Percentiles rank a stretch among this genome's conserved stretches.
These are phyloP conservation scores for Meteorus colon DNA, from an alignment of 2,888 invertebrate species.

Conservation along the genomic window DNA sequence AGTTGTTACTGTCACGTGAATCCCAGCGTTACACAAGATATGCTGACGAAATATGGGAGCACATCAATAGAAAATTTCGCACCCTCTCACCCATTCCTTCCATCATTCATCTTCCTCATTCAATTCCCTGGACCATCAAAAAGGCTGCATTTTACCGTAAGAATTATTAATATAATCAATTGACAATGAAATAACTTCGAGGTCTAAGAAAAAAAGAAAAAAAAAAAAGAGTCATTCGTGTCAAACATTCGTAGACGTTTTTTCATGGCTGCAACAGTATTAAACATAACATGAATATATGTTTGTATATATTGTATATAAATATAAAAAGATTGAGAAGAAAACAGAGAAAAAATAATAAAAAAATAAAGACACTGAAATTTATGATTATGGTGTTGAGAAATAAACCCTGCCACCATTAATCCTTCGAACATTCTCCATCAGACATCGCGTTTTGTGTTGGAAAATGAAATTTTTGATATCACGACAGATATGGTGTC, in stretches of 20 bases:
- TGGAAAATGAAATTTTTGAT: too few species aligned
- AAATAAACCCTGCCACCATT: too few species aligned
- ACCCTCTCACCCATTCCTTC: conserved; percentile 8
- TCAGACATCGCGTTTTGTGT: too few species aligned
- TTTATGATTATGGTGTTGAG: too few species aligned
- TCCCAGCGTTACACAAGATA: neutral
- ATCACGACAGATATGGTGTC: too few species aligned
- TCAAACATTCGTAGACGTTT: conserved; percentile 15
- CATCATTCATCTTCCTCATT: neutral
- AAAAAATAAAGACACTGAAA: conserved; percentile 10
- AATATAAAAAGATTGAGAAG: conserved; percentile 64
- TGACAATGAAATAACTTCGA: conserved; percentile 22
- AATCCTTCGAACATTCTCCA: too few species aligned
- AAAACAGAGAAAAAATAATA: conserved; percentile 1
- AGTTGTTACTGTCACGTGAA: neutral
- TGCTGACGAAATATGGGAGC: neutral
- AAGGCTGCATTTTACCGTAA: conserved; percentile 34
- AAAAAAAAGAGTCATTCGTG: neutral
- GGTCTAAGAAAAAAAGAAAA: conserved; percentile 2
- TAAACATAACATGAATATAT: conserved; percentile 53
- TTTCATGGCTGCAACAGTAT: conserved; percentile 16
- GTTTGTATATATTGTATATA: conserved; percentile 71
- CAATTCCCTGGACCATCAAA: conserved; percentile 20
- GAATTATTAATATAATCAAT: conserved; percentile 25
- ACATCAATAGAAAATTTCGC: conserved; percentile 21